Percentiles rank a stretch among this genome's conserved stretches.
Conservation (phyloP, 2,888 invertebrate genomes). For the Steinernema carpocapsae region DNA sequence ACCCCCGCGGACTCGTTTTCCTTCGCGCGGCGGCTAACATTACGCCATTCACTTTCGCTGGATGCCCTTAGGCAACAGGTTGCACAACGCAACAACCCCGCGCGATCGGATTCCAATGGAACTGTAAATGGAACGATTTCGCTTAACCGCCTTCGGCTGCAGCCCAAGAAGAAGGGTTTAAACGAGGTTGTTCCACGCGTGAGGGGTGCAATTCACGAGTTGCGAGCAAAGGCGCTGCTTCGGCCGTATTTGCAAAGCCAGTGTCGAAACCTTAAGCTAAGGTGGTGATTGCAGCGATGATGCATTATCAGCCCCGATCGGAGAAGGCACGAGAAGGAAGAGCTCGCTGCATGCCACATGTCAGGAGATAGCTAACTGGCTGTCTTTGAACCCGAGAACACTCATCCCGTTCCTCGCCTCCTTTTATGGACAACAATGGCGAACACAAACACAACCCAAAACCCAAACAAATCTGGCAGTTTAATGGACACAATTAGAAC, state of each 20-base stretch:
- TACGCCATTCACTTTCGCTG: slow-evolving; percentile 25
- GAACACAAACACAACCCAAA: background rate
- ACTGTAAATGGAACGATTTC: slow-evolving; percentile 34
- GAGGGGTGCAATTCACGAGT: background rate
- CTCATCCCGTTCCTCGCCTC: background rate
- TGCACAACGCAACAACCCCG: slow-evolving; percentile 19
- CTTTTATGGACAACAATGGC: background rate
- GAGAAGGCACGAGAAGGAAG: slow-evolving; percentile 27
- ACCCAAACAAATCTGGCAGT: background rate
- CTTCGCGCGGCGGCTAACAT: slow-evolving; percentile 24
- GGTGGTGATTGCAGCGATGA: slow-evolving; percentile 29
- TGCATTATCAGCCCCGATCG: slow-evolving; percentile 35
- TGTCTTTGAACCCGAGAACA: slow-evolving; percentile 29
- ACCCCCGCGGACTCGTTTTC: slow-evolving; percentile 21
- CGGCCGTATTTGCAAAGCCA: slow-evolving; percentile 4
- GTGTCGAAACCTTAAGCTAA: background rate
- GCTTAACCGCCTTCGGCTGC: background rate
- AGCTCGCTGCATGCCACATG: slow-evolving; percentile 18
- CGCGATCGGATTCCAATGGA: slow-evolving; percentile 29
- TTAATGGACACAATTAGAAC: background rate
- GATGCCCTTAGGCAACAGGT: slow-evolving; percentile 28
- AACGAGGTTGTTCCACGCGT: background rate
- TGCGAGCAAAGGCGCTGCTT: background rate
- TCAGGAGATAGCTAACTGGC: background rate
- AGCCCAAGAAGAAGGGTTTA: too few relatives aligned